Evolutionary conservation across 2,888 invertebrate species (phyloP).

Genomic region (Lasius platythorax): DNA sequence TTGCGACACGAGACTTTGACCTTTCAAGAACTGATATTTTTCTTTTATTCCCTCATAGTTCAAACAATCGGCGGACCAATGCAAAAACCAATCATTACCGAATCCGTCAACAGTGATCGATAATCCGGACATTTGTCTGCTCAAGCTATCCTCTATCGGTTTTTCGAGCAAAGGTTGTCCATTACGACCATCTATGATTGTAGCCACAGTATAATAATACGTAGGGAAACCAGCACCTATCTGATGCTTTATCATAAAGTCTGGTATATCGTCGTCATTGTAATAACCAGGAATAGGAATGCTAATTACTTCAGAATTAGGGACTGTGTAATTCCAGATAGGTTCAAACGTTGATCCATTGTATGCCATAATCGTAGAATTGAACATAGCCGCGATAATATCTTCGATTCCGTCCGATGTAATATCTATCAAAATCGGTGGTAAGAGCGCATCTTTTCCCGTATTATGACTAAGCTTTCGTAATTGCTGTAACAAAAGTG

Average conservation of each 20-base stretch:
- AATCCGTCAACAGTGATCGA: slow-evolving; percentile 88
- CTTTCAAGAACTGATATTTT: slow-evolving; percentile 86
- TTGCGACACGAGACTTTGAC: slow-evolving; percentile 75
- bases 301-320: slow-evolving; percentile 90
- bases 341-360: slow-evolving; percentile 89
- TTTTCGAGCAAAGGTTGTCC: slow-evolving; percentile 88
- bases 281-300: slow-evolving; percentile 93
- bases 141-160: slow-evolving; percentile 88
- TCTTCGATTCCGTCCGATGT: slow-evolving; percentile 91
- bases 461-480: slow-evolving; percentile 88
- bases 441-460: slow-evolving; percentile 90
- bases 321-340: slow-evolving; percentile 92
- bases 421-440: slow-evolving; percentile 90
- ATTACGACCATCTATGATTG: slow-evolving; percentile 87
- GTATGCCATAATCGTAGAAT: slow-evolving; percentile 91
- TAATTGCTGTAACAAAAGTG: slow-evolving; percentile 85
- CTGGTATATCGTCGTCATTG: slow-evolving; percentile 92
- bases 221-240: slow-evolving; percentile 91
- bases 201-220: slow-evolving; percentile 91
- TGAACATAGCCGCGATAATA: slow-evolving; percentile 91
- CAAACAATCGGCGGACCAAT: slow-evolving; percentile 91
- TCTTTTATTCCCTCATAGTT: slow-evolving; percentile 86
- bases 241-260: slow-evolving; percentile 92
- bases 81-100: slow-evolving; percentile 92
- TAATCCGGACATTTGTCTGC: slow-evolving; percentile 88